Percentiles rank a stretch among this genome's conserved stretches.
These are phyloP conservation scores for Meandrina meandrites DNA, from an alignment of 92 coral and sea anemone species.

Conservation along the genomic window DNA sequence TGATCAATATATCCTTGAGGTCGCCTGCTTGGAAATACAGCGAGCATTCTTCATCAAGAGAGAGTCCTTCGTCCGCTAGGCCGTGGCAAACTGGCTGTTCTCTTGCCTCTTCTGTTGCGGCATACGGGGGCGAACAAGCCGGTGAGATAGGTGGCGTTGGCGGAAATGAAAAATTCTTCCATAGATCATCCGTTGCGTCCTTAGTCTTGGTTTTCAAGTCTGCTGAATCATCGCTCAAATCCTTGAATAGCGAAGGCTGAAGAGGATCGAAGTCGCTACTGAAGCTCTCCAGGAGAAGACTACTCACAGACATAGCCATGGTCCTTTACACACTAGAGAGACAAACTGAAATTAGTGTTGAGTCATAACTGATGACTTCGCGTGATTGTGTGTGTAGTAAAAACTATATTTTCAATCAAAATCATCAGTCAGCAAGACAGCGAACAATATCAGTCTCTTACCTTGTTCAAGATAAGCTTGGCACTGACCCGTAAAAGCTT, in stretches of 20 bases:
- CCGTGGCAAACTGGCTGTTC: conserved; percentile 81
- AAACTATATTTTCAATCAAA: conserved; percentile 34
- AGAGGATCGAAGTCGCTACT: conserved; percentile 76
- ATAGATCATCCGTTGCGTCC: conserved; percentile 58
- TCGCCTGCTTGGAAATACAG: conserved; percentile 83
- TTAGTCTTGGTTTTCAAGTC: conserved; percentile 72
- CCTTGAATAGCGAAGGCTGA: conserved; percentile 79
- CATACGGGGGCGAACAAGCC: conserved; percentile 74
- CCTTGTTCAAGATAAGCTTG: conserved; percentile 33
- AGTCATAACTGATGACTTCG: conserved; percentile 35
- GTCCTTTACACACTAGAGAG: conserved; percentile 22
- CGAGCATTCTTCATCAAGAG: conserved; percentile 71
- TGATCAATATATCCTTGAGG: conserved; percentile 92
- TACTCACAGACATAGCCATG: conserved; percentile 61
- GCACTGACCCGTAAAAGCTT: conserved; percentile 1
- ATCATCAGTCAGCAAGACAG: conserved; percentile 21
- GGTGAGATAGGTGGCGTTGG: conserved; percentile 92
- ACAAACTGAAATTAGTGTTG: conserved; percentile 26
- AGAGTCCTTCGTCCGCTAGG: conserved; percentile 66
- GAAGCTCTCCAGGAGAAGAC: conserved; percentile 67
- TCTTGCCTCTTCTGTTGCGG: conserved; percentile 72
- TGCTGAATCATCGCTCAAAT: conserved; percentile 71
- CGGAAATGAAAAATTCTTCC: conserved; percentile 75
- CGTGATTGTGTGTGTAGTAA: conserved; percentile 37
- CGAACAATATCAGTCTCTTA: conserved; percentile 35